Conservation (phyloP, 2,113 vertebrate genomes). For the Centrocercus urophasianus region DNA sequence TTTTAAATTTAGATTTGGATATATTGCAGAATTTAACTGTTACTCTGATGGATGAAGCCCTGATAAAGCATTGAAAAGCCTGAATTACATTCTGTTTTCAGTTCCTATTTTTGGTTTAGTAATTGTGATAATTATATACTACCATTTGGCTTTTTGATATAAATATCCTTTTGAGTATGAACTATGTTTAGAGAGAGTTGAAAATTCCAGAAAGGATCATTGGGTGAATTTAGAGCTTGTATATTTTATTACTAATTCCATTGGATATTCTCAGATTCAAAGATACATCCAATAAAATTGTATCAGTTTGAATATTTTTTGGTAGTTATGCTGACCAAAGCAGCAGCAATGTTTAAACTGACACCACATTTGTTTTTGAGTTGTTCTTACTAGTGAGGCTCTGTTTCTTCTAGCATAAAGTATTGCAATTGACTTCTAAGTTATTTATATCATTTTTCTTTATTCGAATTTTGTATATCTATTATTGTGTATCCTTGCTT, state of each 20-base stretch:
- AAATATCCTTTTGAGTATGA: constrained; percentile 50
- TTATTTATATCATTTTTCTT: background rate
- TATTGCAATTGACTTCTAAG: background rate
- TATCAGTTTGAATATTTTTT: background rate
- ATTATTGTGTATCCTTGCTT: background rate
- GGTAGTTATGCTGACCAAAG: background rate
- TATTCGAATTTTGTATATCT: background rate
- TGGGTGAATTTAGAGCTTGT: background rate
- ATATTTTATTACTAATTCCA: background rate
- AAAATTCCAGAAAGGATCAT: background rate
- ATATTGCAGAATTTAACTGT: background rate
- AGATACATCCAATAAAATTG: background rate
- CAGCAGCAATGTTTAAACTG: background rate
- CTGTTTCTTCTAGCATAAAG: background rate
- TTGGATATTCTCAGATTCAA: background rate
- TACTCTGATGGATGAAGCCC: background rate
- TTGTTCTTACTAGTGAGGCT: background rate
- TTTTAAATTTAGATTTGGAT: constrained; percentile 8
- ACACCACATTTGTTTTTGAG: background rate
- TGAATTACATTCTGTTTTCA: constrained; percentile 14
- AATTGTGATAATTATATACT: constrained; percentile 47
- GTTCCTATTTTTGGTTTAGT: constrained; percentile 32
- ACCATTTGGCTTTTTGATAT: constrained; percentile 22
- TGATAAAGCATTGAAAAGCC: constrained; percentile 32
- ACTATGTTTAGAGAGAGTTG: background rate